Evolutionary conservation across 2,888 invertebrate species (phyloP), one percentile per base, ranked within the genome.

Genomic region (Polia nebulosa): DNA sequence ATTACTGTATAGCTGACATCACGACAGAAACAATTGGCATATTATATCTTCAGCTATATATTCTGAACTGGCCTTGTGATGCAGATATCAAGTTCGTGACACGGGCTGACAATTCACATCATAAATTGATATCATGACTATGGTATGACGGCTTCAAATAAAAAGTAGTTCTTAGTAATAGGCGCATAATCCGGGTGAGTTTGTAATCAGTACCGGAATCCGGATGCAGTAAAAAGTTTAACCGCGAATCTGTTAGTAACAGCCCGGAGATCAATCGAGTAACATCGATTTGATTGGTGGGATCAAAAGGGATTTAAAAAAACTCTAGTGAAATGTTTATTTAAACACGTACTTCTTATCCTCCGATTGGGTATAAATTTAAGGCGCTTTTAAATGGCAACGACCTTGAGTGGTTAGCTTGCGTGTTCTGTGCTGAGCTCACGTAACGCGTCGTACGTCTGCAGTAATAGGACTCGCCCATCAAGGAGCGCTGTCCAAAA

Each of bases 31-130:
- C 59, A 75, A 72, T 45, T 45, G 53, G 9, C 61, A 20, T n/a
- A n/a, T n/a, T 53, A 63, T 76, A 63, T 70, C 66, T 60, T 52
- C 68, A 72, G 53, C 47, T 22, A 41, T 58, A 53, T 56, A 53
- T 72, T 66, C 73, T 76, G 70, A 65, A 66, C 63, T 34, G 72
- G 13, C 78, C 83, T 82, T 71, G 81, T 27, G 22, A 69, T 57
- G 62, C 53, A 57, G 63, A 62, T 78, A 76, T 76, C 64, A 72
- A 72, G 76, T 56, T 72, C 75, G 80, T 80, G 82, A 81, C 74
- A 77, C 44, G 9, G n/a, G 67, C 61, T 39, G 59, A 60, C 61
- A 64, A 64, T 60, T 63, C 66, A 52, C 58, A 59, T 65, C 55
- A 58, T 72, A 52, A 63, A 70, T 74, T 57, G 17, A 49, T 63